Base-by-base conservation (phyloP, 2,888 invertebrate species). In the Drosophila hawaiiensis region DNA sequence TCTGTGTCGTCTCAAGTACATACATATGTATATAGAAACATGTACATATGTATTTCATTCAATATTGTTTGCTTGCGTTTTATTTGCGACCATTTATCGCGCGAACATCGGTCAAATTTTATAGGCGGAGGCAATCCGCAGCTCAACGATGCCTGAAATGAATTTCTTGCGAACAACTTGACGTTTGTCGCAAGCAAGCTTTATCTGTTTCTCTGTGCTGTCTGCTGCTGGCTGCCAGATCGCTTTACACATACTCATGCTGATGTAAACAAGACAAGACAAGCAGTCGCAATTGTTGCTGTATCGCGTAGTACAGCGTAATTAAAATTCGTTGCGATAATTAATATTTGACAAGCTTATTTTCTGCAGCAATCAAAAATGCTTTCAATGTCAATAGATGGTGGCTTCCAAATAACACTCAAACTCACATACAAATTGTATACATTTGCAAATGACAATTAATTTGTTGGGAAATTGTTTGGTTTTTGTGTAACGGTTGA, bases 311-410 rank as follows among this genome's bases (percentile, higher is more conserved):
- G 59, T 63, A 65, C 68, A 59, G 64, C 50, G 77, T 81, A 89
- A 90, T 90, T 76, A 80, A 85, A 89, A 90, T 86, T 90, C 75
- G 83, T 76, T 85, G 63, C 80, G 86, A 83, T 83, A 83, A 90
- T 87, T 87, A 90, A 90, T 82, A 89, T 79, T 79, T 77, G 89
- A 85, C 90, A 88, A 76, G 72, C 83, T 73, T 78, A 80, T 72
- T 82, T 47, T 82, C 75, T 76, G 76, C 85, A 87, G 61, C 77
- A 86, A 82, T 84, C 63, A 80, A 84, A 80, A 84, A 60, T 77
- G 67, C 65, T 73, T 80, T 84, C 80, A 85, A 82, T 89, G 88
- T 68, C 83, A 73, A 58, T 47, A 78, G 37, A 70, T 69, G 25
- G 5, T 63, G 56, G 47, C 55, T 61, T 59, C 54, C 47, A 50